Evolutionary conservation across 1,140 invertebrate genomes (phyloP).

Genomic region (Diploscapter pachys): DNA sequence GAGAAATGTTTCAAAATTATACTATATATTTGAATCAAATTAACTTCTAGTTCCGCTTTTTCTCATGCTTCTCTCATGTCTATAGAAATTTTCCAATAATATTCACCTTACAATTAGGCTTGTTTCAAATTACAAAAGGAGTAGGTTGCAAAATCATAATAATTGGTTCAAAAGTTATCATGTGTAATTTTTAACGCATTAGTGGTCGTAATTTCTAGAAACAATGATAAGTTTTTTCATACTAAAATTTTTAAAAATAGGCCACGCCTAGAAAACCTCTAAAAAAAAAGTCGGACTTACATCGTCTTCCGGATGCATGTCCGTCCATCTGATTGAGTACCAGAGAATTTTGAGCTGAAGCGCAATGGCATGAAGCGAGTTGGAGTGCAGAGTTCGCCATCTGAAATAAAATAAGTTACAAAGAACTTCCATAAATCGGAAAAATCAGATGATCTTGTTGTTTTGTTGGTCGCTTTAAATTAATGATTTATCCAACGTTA

Average conservation of each 20-base stretch:
- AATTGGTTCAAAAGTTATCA: too few relatives aligned
- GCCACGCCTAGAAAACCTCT: too few relatives aligned
- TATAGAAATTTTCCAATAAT: neutral
- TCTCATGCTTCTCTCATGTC: slow-evolving; percentile 7
- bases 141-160: too few relatives aligned
- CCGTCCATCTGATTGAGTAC: slow-evolving; percentile 89
- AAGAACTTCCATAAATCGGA: neutral
- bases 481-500: too few relatives aligned
- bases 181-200: too few relatives aligned
- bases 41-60: neutral
- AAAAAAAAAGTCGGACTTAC: neutral
- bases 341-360: slow-evolving; percentile 86
- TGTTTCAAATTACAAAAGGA: too few relatives aligned
- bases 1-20: neutral
- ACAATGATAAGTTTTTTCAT: too few relatives aligned
- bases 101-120: too few relatives aligned
- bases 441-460: too few relatives aligned
- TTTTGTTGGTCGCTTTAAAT: too few relatives aligned
- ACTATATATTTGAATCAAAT: neutral
- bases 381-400: slow-evolving; percentile 79
- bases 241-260: too few relatives aligned
- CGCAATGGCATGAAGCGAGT: slow-evolving; percentile 76
- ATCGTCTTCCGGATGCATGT: slow-evolving; percentile 68
- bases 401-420: slow-evolving; percentile 56
- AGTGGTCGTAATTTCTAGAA: too few relatives aligned